Evolutionary conservation across 2,113 vertebrate species (phyloP).

Genomic region (Thermophis baileyi): DNA sequence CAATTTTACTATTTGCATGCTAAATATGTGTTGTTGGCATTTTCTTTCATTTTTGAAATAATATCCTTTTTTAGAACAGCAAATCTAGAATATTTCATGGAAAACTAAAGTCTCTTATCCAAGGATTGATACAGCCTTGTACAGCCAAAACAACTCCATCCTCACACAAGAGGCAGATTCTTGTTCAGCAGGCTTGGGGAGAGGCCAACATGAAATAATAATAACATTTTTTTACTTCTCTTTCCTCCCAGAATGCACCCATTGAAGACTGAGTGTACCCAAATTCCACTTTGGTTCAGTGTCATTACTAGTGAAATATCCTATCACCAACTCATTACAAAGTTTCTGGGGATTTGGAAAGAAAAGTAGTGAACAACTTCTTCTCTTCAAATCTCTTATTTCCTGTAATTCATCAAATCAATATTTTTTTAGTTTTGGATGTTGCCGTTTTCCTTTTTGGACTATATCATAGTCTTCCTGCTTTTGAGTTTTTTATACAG

Average conservation of each 20-base stretch:
- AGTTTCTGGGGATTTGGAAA: constrained; percentile 69
- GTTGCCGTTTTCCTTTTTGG: constrained; percentile 51
- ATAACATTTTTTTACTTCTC: not conserved
- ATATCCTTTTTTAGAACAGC: not conserved
- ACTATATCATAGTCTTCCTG: constrained; percentile 64
- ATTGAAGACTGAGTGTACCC: not conserved
- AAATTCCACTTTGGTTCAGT: constrained; percentile 36
- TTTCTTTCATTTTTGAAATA: not conserved
- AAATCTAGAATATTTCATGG: not conserved
- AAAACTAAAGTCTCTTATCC: not conserved
- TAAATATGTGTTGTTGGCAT: not conserved
- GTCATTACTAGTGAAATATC: constrained; percentile 60
- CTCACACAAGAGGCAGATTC: not conserved
- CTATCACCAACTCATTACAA: constrained; percentile 64
- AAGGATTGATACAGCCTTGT: not conserved
- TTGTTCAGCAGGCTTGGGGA: not conserved
- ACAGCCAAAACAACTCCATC: not conserved
- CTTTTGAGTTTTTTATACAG: constrained; percentile 43
- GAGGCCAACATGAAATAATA: not conserved
- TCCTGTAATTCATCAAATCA: constrained; percentile 78
- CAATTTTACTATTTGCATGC: not conserved
- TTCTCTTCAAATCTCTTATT: constrained; percentile 66
- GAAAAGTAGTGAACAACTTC: constrained; percentile 63
- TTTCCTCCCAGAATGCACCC: not conserved
- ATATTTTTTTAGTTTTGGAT: constrained; percentile 56